Percentiles rank a stretch among this genome's conserved stretches.
These are phyloP conservation scores for Drosophila orena DNA, from an alignment of 1,140 invertebrate genomes.

Conservation along the genomic window DNA sequence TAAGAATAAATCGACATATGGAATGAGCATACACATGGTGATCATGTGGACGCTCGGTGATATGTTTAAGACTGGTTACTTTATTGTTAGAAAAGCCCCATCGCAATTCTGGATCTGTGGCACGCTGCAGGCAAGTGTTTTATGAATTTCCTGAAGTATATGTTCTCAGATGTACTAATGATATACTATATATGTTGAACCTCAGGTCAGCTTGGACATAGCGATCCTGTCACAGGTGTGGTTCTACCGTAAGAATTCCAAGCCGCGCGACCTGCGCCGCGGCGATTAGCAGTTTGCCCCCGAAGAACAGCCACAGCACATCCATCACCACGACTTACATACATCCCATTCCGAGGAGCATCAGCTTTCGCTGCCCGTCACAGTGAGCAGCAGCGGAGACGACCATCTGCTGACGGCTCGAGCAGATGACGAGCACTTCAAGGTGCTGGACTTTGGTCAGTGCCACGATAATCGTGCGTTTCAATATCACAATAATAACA, in stretches of 20 bases:
- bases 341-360: conserved; percentile 75
- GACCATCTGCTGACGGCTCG: conserved; percentile 76
- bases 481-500: conserved; percentile 78
- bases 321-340: conserved; percentile 47
- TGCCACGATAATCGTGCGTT: conserved; percentile 83
- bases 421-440: conserved; percentile 77
- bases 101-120: conserved; percentile 98
- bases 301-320: conserved; percentile 83
- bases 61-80: conserved; percentile 98
- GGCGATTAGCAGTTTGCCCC: conserved; percentile 88
- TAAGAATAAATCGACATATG: conserved; percentile 91
- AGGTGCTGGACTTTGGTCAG: conserved; percentile 64
- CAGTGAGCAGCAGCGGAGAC: conserved; percentile 75
- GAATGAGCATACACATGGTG: conserved; percentile 95
- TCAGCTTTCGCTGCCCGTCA: conserved; percentile 71
- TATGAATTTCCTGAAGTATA: not conserved
- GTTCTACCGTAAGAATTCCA: conserved; percentile 88
- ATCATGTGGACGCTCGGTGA: conserved; percentile 98
- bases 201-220: conserved; percentile 85
- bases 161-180: not conserved
- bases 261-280: conserved; percentile 86
- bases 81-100: conserved; percentile 94
- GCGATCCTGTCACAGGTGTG: conserved; percentile 87
- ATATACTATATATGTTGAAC: not conserved
- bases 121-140: conserved; percentile 91